Evolutionary conservation across 2,888 invertebrate species (phyloP), one percentile per base, ranked within the genome.

Genomic region (Clitarchus hookeri): DNA sequence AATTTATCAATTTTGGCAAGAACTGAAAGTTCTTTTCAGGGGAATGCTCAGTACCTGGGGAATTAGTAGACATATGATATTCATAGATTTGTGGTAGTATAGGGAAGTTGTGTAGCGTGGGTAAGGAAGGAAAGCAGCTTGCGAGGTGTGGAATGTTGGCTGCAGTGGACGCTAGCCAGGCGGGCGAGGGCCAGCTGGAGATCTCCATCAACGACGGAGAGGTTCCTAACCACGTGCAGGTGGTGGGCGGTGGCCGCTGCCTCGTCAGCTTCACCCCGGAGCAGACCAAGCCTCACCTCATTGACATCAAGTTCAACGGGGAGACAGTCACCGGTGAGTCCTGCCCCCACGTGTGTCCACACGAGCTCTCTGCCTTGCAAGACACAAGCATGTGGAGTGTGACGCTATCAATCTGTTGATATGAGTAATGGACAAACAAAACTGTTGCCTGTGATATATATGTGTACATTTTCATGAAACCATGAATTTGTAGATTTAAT

Each of bases 131-230:
- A 23, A 6, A 19, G n/a, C 65, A 8, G n/a, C 16, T 36, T 13
- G 27, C 1, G 82, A 27, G 27, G 23, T 36, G 23, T 16, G 82
- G 0, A 44, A 12, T 9, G 82, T 82, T 82, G 27, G 82, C 25
- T 93, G 89, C 93, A 98, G 99, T 99, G 91, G 99, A 99, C 92
- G 99, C 99, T 84, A 98, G 97, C 91, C 97, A 98, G 90, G 99
- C 99, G 85, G 99, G 99, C 79, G 99, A 99, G 93, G 99, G 99
- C 84, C 99, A 99, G 92, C 93, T 99, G 90, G 99, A 99, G 94
- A 99, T 99, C 91, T 98, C 98, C 90, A 98, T 99, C 91, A 99
- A 99, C 92, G 98, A 98, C 93, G 99, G 99, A 89, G 98, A 98
- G 93, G 98, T 99, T 88, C 99, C 99, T 84, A 99, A 99, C 93